These are phyloP conservation scores for Pituophis catenifer DNA, from an alignment of 2,113 vertebrate species.

Conservation along the genomic window DNA sequence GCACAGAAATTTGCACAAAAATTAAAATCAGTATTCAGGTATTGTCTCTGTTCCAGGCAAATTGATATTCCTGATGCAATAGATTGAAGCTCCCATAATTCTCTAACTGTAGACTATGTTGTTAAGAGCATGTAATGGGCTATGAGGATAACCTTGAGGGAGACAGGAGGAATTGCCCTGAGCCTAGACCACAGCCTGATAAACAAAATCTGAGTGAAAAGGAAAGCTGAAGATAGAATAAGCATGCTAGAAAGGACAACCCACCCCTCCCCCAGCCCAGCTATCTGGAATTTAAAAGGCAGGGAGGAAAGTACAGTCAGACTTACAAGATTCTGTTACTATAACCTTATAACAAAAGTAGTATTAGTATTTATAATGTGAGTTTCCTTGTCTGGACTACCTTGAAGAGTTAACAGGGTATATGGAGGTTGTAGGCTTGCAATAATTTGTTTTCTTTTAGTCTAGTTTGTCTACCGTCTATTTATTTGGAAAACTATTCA, in stretches of 20 bases:
- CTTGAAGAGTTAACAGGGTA: background rate
- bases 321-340: background rate
- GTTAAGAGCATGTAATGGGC: background rate
- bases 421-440: background rate
- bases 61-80: background rate
- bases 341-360: background rate
- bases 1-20: background rate
- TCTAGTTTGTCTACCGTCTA: background rate
- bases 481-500: background rate
- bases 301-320: background rate
- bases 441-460: background rate
- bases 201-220: background rate
- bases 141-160: background rate
- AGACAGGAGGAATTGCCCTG: background rate
- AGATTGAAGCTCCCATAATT: background rate
- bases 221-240: background rate
- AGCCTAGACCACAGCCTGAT: background rate
- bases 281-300: background rate
- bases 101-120: background rate
- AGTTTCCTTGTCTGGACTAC: background rate
- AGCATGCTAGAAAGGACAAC: background rate
- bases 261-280: background rate
- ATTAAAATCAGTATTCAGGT: slow-evolving; percentile 17
- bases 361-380: background rate
- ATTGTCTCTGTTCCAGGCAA: background rate